These are phyloP conservation scores for Helicoverpa zea DNA, from an alignment of 1,140 invertebrate genomes.

Conservation along the genomic window DNA sequence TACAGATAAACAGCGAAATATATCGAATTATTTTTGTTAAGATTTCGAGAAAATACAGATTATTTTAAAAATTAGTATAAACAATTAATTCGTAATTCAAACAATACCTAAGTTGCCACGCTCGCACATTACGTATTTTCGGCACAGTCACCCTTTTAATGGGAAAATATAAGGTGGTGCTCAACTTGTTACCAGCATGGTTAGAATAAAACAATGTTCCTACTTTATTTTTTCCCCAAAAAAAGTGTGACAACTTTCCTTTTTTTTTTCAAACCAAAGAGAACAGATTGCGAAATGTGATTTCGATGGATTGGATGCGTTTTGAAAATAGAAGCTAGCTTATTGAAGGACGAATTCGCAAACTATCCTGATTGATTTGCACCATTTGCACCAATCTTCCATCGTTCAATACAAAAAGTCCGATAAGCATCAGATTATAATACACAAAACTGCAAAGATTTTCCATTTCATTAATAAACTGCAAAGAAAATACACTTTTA, in stretches of 20 bases:
- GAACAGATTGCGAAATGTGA: neutral
- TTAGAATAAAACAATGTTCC: neutral
- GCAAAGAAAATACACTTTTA: neutral
- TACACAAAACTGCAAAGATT: neutral
- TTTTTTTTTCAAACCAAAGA: neutral
- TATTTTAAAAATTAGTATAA: neutral
- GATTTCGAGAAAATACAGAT: neutral
- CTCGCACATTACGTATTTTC: conserved; percentile 22
- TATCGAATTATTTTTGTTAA: too few relatives aligned
- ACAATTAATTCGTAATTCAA: neutral
- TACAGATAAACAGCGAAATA: too few relatives aligned
- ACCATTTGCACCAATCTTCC: neutral
- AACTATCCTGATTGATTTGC: neutral
- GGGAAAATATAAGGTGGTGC: neutral
- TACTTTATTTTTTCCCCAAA: neutral
- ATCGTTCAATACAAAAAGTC: conserved; percentile 18
- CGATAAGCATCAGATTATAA: neutral
- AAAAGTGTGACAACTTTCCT: neutral
- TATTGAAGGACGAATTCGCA: neutral
- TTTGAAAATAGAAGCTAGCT: neutral
- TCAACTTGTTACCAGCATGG: neutral
- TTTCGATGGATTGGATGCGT: neutral
- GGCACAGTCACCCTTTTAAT: neutral
- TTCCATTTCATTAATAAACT: conserved; percentile 5
- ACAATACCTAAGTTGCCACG: neutral